Percentiles rank a stretch among this genome's conserved stretches.
These are phyloP conservation scores for Progne subis DNA, from an alignment of 2,113 vertebrate species.

Conservation along the genomic window DNA sequence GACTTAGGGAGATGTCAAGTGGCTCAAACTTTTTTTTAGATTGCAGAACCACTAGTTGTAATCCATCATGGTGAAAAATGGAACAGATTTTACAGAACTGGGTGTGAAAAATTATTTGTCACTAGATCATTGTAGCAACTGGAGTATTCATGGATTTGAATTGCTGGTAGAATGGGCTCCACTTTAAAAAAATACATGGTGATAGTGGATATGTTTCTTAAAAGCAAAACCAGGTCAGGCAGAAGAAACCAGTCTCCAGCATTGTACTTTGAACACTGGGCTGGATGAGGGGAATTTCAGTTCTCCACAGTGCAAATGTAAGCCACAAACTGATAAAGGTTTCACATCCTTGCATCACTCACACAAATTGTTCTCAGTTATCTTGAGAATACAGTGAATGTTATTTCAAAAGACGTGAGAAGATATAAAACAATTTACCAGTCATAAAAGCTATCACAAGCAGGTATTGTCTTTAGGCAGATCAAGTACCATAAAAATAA, in stretches of 20 bases:
- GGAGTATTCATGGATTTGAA: background rate
- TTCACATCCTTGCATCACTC: conserved; percentile 48
- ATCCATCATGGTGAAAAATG: background rate
- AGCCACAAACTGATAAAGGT: background rate
- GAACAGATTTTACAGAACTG: background rate
- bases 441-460: background rate
- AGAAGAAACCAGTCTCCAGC: background rate
- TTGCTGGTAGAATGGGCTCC: background rate
- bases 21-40: background rate
- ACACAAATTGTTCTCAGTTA: background rate
- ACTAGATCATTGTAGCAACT: background rate
- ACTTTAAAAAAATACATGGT: background rate
- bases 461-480: background rate
- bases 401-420: background rate
- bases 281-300: background rate
- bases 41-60: background rate
- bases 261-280: background rate
- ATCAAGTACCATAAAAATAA: background rate
- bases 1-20: background rate
- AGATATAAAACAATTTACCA: background rate
- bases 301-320: background rate
- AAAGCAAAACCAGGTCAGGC: background rate
- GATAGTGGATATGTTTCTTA: background rate
- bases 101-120: background rate
- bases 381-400: background rate